Evolutionary conservation across 2,888 invertebrate species (phyloP).

Genomic region (Athripsodes cinereus): DNA sequence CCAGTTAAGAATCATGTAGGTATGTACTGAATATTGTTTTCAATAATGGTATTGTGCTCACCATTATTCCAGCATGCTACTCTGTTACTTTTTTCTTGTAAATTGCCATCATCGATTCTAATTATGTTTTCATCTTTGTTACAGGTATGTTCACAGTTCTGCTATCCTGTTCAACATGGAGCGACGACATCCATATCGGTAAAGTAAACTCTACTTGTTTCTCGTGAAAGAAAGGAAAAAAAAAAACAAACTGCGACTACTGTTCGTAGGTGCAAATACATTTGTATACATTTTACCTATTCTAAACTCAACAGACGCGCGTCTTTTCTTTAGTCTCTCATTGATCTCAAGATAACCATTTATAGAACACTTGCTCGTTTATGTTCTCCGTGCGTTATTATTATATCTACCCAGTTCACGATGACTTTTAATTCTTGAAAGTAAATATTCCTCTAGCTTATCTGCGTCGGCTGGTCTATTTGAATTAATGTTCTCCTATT

Average conservation of each 20-base stretch:
- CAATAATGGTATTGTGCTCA: no score
- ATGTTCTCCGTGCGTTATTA: conserved; percentile 18
- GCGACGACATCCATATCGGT: background rate
- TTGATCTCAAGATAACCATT: conserved; percentile 27
- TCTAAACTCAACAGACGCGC: conserved; percentile 6
- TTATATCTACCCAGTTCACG: conserved; percentile 13
- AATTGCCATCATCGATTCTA: no score
- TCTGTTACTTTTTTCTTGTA: no score
- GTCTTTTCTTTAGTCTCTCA: conserved; percentile 11
- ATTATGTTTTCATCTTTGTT: conserved; percentile 4
- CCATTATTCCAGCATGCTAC: no score
- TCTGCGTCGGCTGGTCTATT: conserved; percentile 22
- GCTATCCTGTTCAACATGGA: background rate
- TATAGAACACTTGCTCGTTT: conserved; percentile 21
- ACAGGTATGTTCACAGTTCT: conserved; percentile 2
- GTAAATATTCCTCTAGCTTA: conserved; percentile 20
- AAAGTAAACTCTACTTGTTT: background rate
- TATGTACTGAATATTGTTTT: no score
- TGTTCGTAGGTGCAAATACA: conserved; percentile 5
- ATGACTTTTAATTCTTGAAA: conserved; percentile 23
- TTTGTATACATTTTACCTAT: conserved; percentile 9
- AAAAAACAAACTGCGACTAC: no score
- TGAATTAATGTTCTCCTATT: conserved; percentile 22
- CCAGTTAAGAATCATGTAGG: no score
- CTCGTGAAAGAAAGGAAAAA: background rate